phyloP scores from a whole-genome alignment of 2,113 vertebrate genomes.

The Miniopterus natalensis region DNA sequence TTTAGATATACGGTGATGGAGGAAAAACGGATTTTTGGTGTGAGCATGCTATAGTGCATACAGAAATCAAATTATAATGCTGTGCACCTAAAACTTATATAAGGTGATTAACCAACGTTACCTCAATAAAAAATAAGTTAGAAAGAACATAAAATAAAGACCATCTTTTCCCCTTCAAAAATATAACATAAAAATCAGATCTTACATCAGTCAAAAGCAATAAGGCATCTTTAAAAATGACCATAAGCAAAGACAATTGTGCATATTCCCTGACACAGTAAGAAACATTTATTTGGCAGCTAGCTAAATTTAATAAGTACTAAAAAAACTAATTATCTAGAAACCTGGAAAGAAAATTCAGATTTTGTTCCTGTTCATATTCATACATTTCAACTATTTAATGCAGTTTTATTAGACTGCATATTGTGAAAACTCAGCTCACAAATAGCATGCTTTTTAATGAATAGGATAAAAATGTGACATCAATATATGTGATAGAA shows the following conservation, averaged over 20 bases:
- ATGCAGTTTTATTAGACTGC: background rate
- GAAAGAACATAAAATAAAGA: background rate
- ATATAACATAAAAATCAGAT: background rate
- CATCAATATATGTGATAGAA: background rate
- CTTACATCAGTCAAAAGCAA: background rate
- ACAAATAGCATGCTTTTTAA: background rate
- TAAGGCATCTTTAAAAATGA: constrained; percentile 20
- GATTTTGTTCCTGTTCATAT: background rate
- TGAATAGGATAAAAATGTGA: background rate
- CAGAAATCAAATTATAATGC: background rate
- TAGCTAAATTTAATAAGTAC: constrained; percentile 27
- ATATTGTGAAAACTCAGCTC: constrained; percentile 36
- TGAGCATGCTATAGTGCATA: no score
- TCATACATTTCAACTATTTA: constrained; percentile 16
- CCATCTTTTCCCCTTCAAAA: background rate
- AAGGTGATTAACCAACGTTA: background rate
- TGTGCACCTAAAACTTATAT: background rate
- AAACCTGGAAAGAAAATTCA: constrained; percentile 29
- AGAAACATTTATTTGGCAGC: constrained; percentile 14
- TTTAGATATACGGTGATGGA: no score
- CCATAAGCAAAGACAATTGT: background rate
- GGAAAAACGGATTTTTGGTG: no score
- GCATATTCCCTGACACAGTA: background rate
- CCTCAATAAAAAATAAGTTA: background rate
- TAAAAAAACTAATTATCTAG: background rate